These are phyloP conservation scores for Macrocentrus cingulum DNA, from an alignment of 1,140 invertebrate genomes.

Conservation along the genomic window DNA sequence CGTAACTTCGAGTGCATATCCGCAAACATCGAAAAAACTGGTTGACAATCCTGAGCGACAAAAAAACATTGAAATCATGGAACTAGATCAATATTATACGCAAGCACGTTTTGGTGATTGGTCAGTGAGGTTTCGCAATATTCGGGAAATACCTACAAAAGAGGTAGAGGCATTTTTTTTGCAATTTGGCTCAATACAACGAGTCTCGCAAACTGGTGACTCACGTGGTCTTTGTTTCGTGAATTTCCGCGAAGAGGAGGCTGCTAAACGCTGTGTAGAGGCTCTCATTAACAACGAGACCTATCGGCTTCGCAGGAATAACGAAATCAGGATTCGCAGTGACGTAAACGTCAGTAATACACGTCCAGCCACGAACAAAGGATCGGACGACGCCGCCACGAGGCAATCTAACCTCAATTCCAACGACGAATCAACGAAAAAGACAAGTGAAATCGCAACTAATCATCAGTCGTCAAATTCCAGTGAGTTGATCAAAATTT, in stretches of 20 bases:
- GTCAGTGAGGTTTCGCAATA: constrained; percentile 31
- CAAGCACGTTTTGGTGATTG: background rate
- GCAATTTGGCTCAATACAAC: constrained; percentile 26
- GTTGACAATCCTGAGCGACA: too few species aligned
- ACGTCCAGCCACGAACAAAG: too few species aligned
- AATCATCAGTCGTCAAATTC: too few species aligned
- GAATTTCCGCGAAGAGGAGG: constrained; percentile 23
- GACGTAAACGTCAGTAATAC: too few species aligned
- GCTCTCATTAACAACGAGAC: constrained; percentile 26
- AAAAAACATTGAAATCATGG: background rate
- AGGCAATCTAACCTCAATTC: too few species aligned
- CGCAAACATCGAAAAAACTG: too few species aligned
- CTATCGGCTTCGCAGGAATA: constrained; percentile 12
- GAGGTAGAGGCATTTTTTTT: constrained; percentile 33
- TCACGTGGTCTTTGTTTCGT: constrained; percentile 35
- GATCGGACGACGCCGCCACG: too few species aligned
- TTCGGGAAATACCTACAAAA: constrained; percentile 19
- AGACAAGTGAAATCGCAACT: too few species aligned
- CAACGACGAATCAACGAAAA: too few species aligned
- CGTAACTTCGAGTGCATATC: too few species aligned
- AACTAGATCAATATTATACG: background rate
- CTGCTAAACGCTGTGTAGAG: constrained; percentile 24
- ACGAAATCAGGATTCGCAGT: too few species aligned
- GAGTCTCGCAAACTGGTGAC: constrained; percentile 25
- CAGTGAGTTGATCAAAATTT: too few species aligned